Percentiles rank a stretch among this genome's conserved stretches.
These are phyloP conservation scores for Plotosus lineatus DNA, from an alignment of 2,113 vertebrate genomes.

Conservation along the genomic window DNA sequence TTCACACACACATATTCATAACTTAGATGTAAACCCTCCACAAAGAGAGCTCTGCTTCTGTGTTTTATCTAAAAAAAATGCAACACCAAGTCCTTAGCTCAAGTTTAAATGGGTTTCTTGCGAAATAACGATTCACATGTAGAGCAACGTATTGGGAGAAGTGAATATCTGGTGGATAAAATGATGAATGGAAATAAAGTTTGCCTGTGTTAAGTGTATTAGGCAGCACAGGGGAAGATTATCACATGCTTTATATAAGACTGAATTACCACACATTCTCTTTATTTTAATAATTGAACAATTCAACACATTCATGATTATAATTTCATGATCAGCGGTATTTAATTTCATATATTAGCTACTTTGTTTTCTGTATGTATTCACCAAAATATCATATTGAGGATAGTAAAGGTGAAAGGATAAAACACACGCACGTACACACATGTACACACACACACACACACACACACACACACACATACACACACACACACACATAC, in stretches of 20 bases:
- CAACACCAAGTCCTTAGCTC: too few relatives aligned
- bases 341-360: too few relatives aligned
- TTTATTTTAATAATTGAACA: too few relatives aligned
- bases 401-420: neutral
- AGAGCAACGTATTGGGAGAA: too few relatives aligned
- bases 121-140: too few relatives aligned
- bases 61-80: neutral
- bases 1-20: neutral
- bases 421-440: neutral
- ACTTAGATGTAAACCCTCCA: neutral
- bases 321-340: neutral
- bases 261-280: too few relatives aligned
- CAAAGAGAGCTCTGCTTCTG: neutral
- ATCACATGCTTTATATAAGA: too few relatives aligned
- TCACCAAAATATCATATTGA: neutral
- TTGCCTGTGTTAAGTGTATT: neutral
- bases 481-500: too few relatives aligned
- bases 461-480: neutral
- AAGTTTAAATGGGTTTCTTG: too few relatives aligned
- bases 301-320: neutral
- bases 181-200: too few relatives aligned
- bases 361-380: neutral
- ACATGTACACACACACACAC: neutral
- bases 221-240: neutral
- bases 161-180: too few relatives aligned